Evolutionary conservation across 2,888 invertebrate genomes (phyloP).

Genomic region (Ichneumoninae sp.): DNA sequence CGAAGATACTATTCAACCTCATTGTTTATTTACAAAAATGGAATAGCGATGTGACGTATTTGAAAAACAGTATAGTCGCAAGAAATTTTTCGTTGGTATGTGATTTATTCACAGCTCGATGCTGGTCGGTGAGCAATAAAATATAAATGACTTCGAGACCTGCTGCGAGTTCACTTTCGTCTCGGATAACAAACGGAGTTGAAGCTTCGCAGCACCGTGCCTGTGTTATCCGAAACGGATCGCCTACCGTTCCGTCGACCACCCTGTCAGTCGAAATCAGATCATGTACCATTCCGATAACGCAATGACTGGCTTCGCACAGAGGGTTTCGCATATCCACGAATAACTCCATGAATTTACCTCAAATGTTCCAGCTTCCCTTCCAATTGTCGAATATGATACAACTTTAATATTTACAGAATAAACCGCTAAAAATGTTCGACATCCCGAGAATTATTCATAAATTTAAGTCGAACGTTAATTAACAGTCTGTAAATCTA

Average conservation of each 20-base stretch:
- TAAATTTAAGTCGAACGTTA: no score
- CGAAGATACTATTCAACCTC: neutral
- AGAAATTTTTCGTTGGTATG: neutral
- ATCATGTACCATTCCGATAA: slow-evolving; percentile 48
- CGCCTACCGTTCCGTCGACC: slow-evolving; percentile 58
- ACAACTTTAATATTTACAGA: neutral
- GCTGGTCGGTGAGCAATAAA: neutral
- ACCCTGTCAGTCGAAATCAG: slow-evolving; percentile 58
- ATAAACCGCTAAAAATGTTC: no score
- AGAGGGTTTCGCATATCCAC: neutral
- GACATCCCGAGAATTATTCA: no score
- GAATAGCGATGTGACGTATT: neutral
- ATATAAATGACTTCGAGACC: slow-evolving; percentile 36
- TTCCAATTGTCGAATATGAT: neutral
- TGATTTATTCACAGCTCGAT: neutral
- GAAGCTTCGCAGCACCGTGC: slow-evolving; percentile 49
- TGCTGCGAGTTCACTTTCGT: slow-evolving; percentile 37
- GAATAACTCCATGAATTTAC: neutral
- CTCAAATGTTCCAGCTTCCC: neutral
- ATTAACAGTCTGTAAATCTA: no score
- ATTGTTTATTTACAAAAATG: neutral
- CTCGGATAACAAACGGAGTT: slow-evolving; percentile 51
- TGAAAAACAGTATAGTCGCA: neutral
- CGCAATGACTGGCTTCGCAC: slow-evolving; percentile 29
- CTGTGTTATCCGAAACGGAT: slow-evolving; percentile 73